These are phyloP conservation scores for Bugula neritina DNA, from an alignment of 2,888 invertebrate species.

Conservation along the genomic window DNA sequence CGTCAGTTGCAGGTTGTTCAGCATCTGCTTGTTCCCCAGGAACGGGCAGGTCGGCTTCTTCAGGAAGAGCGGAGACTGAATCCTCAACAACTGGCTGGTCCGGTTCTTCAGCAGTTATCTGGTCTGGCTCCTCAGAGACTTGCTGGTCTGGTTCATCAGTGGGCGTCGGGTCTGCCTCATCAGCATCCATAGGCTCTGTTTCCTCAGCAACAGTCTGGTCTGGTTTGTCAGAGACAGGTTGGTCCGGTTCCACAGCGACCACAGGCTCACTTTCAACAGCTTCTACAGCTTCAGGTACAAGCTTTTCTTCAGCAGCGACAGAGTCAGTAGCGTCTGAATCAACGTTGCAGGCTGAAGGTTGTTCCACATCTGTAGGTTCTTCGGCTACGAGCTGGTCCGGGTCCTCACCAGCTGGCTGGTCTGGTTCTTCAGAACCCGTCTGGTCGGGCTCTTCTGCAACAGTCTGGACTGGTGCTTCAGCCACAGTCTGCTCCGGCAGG, in stretches of 20 bases:
- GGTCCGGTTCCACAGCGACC: neutral
- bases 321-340: neutral
- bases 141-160: neutral
- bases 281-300: neutral
- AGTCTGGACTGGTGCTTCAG: neutral
- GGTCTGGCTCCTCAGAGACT: too few relatives aligned
- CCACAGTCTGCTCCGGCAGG: neutral
- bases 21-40: too few relatives aligned
- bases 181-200: neutral
- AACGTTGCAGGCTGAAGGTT: too few relatives aligned
- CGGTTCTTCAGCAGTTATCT: too few relatives aligned
- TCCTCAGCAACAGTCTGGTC: neutral
- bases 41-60: too few relatives aligned
- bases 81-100: too few relatives aligned
- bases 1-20: too few relatives aligned
- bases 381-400: too few relatives aligned
- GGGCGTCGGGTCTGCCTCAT: neutral
- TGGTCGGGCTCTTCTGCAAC: neutral
- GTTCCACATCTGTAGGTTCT: too few relatives aligned
- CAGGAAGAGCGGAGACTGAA: too few relatives aligned
- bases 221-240: neutral
- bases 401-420: neutral
- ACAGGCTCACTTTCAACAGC: neutral
- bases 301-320: neutral
- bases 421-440: neutral